phyloP scores from a whole-genome alignment of 1,140 invertebrate species.

The Adelges cooleyi region DNA sequence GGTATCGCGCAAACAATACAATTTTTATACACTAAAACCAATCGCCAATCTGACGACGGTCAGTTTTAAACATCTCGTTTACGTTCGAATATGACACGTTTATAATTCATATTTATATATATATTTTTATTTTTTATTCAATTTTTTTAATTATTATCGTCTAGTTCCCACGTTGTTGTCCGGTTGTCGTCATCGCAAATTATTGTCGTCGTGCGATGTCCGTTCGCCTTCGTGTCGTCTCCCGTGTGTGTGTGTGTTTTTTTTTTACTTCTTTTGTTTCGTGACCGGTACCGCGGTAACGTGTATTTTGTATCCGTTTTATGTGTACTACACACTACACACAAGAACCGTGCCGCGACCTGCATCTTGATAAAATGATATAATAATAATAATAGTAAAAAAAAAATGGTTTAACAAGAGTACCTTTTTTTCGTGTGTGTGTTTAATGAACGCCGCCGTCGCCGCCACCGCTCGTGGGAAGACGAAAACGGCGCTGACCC shows the following conservation, averaged over 20 bases:
- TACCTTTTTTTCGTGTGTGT: constrained; percentile 3
- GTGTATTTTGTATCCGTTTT: background rate
- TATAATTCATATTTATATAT: too few species aligned
- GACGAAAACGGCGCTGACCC: constrained; percentile 8
- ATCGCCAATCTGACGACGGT: too few species aligned
- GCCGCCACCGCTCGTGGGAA: constrained; percentile 12
- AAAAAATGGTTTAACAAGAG: constrained; percentile 7
- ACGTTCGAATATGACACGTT: too few species aligned
- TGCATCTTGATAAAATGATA: constrained; percentile 22
- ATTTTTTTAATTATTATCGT: background rate
- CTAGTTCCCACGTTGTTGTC: background rate
- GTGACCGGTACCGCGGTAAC: background rate
- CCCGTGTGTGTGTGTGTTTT: background rate
- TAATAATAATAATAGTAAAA: background rate
- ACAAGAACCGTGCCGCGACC: background rate
- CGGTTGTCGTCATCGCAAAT: background rate
- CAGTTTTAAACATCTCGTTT: too few species aligned
- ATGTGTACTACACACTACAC: background rate
- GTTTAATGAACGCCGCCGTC: constrained; percentile 13
- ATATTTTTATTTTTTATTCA: too few species aligned
- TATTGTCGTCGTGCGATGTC: background rate
- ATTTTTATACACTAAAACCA: too few species aligned
- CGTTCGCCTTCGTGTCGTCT: background rate
- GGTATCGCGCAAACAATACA: too few species aligned
- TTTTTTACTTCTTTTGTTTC: background rate